Evolutionary conservation across 2,113 vertebrate genomes (phyloP), one percentile per base, ranked within the genome.

Genomic region (Rhinoptilus africanus): DNA sequence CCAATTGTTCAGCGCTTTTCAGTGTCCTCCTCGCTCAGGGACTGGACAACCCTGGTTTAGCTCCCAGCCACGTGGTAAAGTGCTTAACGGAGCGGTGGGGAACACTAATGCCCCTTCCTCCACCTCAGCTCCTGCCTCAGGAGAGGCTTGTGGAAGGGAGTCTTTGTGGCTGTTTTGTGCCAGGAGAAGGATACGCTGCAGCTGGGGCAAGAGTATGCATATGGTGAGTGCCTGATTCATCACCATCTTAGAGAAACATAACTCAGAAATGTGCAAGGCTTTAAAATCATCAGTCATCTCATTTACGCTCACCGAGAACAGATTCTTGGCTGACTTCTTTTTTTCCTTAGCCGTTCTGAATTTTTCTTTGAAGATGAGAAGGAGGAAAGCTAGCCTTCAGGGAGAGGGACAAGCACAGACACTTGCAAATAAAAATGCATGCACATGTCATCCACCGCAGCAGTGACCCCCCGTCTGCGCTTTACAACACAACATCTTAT

Each of bases 371-470:
- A 97, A 94, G 82, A 67, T 72, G 89, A 88, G 93, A 77, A 67
- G 48, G 75, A 59, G 32, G 91, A 22, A 92, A 94, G 54, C 53
- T 60, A 67, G 57, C 93, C 96, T 97, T 89, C 67, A 48, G 92
- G 75, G 76, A 96, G 89, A 93, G 64, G 78, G 74, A 85, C 83
- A 88, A 94, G 93, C 84, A 97, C 78, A 96, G 75, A 85, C 86
- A 83, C 54, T 87, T 78, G 53, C 84, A 90, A 88, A 82, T 66
- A 56, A 84, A 96, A 96, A 85, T 43, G 50, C 51, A 12, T 1
- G 43, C 43, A 86, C 27, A 34, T 14, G 45, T 91, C 90, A 93
- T 60, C 69, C 53, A 64, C 53, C 48, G 54, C 62, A 82, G 67
- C 35, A 73, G 84, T 66, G 80, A 93, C 86, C 91, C 87, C 64